Percentiles rank a stretch among this genome's conserved stretches.
Evolutionary conservation across 2,797 vertebrate species (phyloP).

Genomic region (Brotula barbata): DNA sequence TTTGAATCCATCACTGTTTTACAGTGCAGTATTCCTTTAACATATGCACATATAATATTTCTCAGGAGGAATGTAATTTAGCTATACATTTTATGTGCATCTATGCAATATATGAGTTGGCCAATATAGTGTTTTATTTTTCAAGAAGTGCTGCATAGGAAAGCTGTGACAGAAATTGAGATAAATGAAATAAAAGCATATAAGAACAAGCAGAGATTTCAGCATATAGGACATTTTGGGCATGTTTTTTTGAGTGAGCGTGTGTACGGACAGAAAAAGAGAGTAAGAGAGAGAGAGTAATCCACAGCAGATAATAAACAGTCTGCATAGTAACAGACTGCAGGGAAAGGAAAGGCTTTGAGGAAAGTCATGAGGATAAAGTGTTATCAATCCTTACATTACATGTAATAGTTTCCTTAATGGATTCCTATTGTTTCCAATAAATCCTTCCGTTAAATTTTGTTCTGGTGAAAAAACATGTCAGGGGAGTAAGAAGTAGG

Average conservation of each 20-base stretch:
- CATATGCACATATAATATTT: constrained; percentile 2
- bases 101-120: constrained; percentile 2
- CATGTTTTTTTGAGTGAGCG: neutral
- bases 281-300: neutral
- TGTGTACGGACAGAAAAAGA: too few relatives aligned
- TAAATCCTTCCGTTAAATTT: neutral
- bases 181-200: neutral
- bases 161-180: neutral
- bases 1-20: constrained; percentile 22
- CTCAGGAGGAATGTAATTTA: constrained; percentile 4
- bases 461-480: neutral
- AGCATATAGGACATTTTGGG: neutral
- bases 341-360: neutral
- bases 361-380: neutral
- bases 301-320: neutral
- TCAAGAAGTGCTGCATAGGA: neutral
- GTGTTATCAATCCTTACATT: neutral
- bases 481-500: neutral
- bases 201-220: neutral
- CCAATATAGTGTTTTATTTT: neutral
- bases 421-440: neutral
- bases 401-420: neutral
- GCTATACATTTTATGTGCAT: neutral
- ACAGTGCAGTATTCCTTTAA: neutral
- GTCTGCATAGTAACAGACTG: neutral